These are phyloP conservation scores for Pediacus dermestoides DNA, from an alignment of 2,888 invertebrate species.

Conservation along the genomic window DNA sequence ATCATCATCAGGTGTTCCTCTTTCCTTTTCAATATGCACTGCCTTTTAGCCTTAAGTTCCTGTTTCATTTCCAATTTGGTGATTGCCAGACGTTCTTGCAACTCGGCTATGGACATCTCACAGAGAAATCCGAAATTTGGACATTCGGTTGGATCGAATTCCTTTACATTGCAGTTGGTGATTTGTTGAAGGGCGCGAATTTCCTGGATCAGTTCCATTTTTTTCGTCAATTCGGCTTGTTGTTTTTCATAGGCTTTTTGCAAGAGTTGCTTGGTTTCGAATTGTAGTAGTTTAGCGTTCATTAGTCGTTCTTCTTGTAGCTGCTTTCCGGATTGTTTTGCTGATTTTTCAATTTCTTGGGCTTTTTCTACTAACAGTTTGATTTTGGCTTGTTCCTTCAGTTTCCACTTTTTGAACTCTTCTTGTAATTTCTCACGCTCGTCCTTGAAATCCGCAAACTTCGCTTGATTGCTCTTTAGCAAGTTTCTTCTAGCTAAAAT, in stretches of 20 bases:
- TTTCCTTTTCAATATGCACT: slow-evolving; percentile 50
- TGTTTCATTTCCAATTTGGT: slow-evolving; percentile 54
- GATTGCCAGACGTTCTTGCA: slow-evolving; percentile 55
- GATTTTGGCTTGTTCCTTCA: slow-evolving; percentile 52
- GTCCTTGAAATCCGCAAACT: slow-evolving; percentile 52
- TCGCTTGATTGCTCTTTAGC: slow-evolving; percentile 52
- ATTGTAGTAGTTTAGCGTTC: slow-evolving; percentile 51
- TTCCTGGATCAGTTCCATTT: slow-evolving; percentile 48
- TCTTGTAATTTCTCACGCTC: slow-evolving; percentile 52
- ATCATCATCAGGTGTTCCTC: slow-evolving; percentile 51
- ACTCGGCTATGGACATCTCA: slow-evolving; percentile 64
- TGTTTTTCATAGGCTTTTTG: slow-evolving; percentile 38
- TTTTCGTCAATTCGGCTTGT: slow-evolving; percentile 43
- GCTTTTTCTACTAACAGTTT: slow-evolving; percentile 51
- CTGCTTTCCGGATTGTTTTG: slow-evolving; percentile 53
- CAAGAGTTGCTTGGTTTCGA: slow-evolving; percentile 50
- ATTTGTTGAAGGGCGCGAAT: slow-evolving; percentile 46
- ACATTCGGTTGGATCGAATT: slow-evolving; percentile 59
- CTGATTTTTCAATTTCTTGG: slow-evolving; percentile 50
- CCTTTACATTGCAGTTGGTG: slow-evolving; percentile 41
- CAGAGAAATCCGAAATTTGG: slow-evolving; percentile 58
- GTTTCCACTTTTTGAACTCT: slow-evolving; percentile 55
- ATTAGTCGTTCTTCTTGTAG: slow-evolving; percentile 56
- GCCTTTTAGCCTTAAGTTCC: slow-evolving; percentile 53
- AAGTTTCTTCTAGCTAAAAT: slow-evolving; percentile 55